These are phyloP conservation scores for Microcebus jonahi DNA, from an alignment of 2,113 vertebrate genomes.

Conservation along the genomic window DNA sequence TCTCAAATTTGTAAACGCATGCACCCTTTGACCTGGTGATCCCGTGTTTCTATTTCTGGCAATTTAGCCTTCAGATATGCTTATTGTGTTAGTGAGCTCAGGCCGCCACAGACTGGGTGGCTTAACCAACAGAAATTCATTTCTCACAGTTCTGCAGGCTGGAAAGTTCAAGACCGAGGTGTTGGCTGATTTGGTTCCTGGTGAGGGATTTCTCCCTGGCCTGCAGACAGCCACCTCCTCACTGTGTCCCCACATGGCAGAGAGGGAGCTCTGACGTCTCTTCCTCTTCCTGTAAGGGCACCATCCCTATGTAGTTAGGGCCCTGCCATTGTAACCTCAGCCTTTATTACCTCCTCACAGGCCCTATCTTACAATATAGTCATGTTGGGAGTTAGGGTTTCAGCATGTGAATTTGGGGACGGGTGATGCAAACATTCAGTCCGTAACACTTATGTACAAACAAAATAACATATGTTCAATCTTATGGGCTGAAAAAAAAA, in stretches of 20 bases:
- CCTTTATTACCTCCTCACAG: background rate
- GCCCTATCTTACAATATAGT: background rate
- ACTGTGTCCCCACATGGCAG: background rate
- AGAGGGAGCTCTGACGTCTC: background rate
- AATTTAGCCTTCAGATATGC: background rate
- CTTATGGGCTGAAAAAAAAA: background rate
- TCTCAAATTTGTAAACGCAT: background rate
- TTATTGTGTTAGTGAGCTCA: background rate
- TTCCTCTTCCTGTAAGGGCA: background rate
- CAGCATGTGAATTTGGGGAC: background rate
- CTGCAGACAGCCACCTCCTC: background rate
- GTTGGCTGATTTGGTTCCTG: background rate
- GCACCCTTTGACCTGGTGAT: background rate
- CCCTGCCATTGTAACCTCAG: background rate
- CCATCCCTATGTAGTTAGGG: background rate
- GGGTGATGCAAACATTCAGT: background rate
- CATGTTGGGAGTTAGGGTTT: background rate
- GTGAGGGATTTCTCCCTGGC: background rate
- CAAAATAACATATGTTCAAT: background rate
- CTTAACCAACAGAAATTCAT: background rate
- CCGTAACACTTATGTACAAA: background rate
- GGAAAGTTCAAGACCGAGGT: background rate
- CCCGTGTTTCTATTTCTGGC: background rate
- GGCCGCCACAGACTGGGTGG: background rate
- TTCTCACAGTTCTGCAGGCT: background rate